These are phyloP conservation scores for Gandaritis pyraliata DNA, from an alignment of 2,888 invertebrate species.

Conservation along the genomic window DNA sequence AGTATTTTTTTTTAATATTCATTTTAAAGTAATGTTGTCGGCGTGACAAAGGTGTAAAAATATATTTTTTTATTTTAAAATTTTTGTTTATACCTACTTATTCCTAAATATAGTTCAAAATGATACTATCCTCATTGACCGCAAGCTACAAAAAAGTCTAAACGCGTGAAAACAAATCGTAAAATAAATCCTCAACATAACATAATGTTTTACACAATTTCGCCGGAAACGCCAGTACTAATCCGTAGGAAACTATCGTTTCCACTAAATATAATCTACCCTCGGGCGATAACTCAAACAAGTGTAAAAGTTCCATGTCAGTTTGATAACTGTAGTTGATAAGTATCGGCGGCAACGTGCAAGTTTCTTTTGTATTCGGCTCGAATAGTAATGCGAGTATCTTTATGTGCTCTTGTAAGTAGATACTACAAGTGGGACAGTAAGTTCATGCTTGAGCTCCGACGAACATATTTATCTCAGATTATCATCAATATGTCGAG, in stretches of 20 bases:
- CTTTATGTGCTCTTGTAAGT: neutral
- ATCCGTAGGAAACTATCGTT: conserved; percentile 39
- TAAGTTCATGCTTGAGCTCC: neutral
- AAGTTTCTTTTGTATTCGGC: conserved; percentile 23
- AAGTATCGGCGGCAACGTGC: conserved; percentile 16
- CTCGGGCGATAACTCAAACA: conserved; percentile 30
- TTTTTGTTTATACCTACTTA: too few relatives aligned
- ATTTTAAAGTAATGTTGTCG: too few relatives aligned
- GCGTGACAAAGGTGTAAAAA: too few relatives aligned
- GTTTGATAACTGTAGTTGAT: conserved; percentile 29
- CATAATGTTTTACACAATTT: conserved; percentile 21
- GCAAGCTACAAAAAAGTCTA: too few relatives aligned
- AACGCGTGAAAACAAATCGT: neutral
- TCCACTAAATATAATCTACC: conserved; percentile 41
- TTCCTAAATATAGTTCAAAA: too few relatives aligned
- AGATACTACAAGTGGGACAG: neutral
- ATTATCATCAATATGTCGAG: too few relatives aligned
- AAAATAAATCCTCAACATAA: conserved; percentile 8
- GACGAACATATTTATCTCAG: too few relatives aligned
- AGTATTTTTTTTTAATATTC: too few relatives aligned
- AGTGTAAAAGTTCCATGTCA: conserved; percentile 30
- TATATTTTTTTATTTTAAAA: too few relatives aligned
- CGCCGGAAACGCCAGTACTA: conserved; percentile 34
- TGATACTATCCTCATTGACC: too few relatives aligned
- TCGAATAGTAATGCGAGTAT: conserved; percentile 15